Conservation (phyloP, 2,888 invertebrate genomes). For the Drepanosiphum platanoidis region DNA sequence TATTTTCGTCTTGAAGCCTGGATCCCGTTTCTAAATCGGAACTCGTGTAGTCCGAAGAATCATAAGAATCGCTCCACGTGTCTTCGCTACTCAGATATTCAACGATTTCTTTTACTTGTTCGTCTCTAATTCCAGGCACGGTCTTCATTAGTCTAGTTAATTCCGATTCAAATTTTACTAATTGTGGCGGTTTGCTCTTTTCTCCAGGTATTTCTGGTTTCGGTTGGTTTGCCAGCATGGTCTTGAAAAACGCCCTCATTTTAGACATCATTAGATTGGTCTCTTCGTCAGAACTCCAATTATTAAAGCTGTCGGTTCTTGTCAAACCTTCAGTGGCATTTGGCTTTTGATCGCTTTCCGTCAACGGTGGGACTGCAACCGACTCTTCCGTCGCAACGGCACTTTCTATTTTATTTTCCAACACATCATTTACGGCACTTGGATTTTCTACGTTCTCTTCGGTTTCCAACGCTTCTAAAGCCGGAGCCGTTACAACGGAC, state of each 20-base stretch:
- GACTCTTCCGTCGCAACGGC: slow-evolving; percentile 19
- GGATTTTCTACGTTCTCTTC: slow-evolving; percentile 63
- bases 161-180: slow-evolving; percentile 90
- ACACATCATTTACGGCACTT: slow-evolving; percentile 73
- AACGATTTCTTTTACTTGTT: slow-evolving; percentile 90
- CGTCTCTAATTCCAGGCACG: slow-evolving; percentile 89
- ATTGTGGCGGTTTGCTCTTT: slow-evolving; percentile 81
- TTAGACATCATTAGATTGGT: slow-evolving; percentile 95
- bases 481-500: slow-evolving; percentile 64
- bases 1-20: slow-evolving; percentile 67
- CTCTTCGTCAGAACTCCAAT: slow-evolving; percentile 94
- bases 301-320: slow-evolving; percentile 90
- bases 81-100: slow-evolving; percentile 92
- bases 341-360: slow-evolving; percentile 39
- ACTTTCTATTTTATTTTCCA: slow-evolving; percentile 66
- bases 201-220: slow-evolving; percentile 67
- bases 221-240: slow-evolving; percentile 77
- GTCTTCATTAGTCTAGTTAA: slow-evolving; percentile 91
- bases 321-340: slow-evolving; percentile 70
- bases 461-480: slow-evolving; percentile 64
- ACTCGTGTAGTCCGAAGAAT: slow-evolving; percentile 90
- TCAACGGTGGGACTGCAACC: not conserved
- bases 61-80: slow-evolving; percentile 93
- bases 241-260: slow-evolving; percentile 92
- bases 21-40: slow-evolving; percentile 80